Percentiles rank a stretch among this genome's conserved stretches.
Conservation (phyloP, 2,888 invertebrate genomes). For the Vanessa cardui region DNA sequence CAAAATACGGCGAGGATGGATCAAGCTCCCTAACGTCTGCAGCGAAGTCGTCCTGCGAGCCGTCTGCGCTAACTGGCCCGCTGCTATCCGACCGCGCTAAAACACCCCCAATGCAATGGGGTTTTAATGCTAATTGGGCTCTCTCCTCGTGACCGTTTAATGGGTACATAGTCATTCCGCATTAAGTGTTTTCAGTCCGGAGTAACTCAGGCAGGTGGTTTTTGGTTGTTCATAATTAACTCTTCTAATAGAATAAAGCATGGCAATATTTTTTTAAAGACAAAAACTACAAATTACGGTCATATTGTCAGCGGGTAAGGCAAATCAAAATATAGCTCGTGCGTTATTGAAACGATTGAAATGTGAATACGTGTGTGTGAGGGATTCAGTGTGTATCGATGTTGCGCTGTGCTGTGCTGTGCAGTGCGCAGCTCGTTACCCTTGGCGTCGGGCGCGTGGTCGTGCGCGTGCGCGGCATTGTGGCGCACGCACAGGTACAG, state of each 20-base stretch:
- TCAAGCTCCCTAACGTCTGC: constrained; percentile 78
- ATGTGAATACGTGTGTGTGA: constrained; percentile 5
- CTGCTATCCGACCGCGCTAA: constrained; percentile 79
- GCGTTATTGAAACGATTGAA: constrained; percentile 10
- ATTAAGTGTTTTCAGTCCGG: not conserved
- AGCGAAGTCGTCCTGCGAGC: constrained; percentile 74
- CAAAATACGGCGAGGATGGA: constrained; percentile 77
- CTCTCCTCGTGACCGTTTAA: constrained; percentile 3
- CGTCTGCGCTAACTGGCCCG: constrained; percentile 61
- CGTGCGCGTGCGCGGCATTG: constrained; percentile 46
- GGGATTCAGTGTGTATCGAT: constrained; percentile 11
- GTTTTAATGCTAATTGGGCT: not conserved
- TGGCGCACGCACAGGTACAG: constrained; percentile 75
- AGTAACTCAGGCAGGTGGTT: not conserved
- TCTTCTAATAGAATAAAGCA: not conserved
- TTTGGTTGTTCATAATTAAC: no score
- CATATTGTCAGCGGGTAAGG: constrained; percentile 14
- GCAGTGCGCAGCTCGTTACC: constrained; percentile 33
- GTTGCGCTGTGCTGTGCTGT: not conserved
- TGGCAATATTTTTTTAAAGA: not conserved
- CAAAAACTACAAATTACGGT: not conserved
- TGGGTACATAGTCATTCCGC: not conserved
- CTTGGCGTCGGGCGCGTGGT: constrained; percentile 33
- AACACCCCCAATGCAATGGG: constrained; percentile 46
- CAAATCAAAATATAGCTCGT: constrained; percentile 28